Evolutionary conservation across 1,140 invertebrate species (phyloP).

Genomic region (Hormaphis cornu): DNA sequence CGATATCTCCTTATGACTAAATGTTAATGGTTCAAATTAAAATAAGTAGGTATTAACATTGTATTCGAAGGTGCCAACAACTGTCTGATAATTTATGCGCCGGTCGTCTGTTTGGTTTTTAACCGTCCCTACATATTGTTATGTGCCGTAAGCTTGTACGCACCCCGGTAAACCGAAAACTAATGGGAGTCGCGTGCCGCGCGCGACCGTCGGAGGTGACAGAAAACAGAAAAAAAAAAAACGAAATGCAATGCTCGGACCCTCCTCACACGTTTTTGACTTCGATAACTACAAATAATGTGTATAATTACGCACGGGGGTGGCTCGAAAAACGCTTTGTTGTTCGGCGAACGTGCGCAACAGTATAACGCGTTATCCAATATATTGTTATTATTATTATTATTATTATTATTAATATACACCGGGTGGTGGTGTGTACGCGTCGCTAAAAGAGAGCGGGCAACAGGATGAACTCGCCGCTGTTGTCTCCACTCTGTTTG

Average conservation of each 20-base stretch:
- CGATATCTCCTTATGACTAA: too few relatives aligned
- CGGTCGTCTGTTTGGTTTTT: not conserved
- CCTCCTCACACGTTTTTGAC: constrained; percentile 21
- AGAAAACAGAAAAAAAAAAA: not conserved
- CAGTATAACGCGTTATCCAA: too few relatives aligned
- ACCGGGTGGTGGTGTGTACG: not conserved
- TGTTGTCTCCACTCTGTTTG: constrained; percentile 1
- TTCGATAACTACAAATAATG: constrained; percentile 25
- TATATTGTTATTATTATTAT: too few relatives aligned
- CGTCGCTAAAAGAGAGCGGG: not conserved
- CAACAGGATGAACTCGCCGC: not conserved
- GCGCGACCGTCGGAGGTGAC: not conserved
- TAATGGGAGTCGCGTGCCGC: not conserved
- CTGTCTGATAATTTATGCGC: constrained; percentile 19
- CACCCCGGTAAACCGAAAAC: constrained; percentile 23
- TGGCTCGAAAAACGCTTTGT: constrained; percentile 3
- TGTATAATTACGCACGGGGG: constrained; percentile 7
- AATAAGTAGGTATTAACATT: not conserved
- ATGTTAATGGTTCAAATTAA: too few relatives aligned
- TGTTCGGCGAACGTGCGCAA: not conserved
- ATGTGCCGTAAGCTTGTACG: too few relatives aligned
- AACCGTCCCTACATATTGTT: too few relatives aligned
- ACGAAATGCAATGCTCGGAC: not conserved
- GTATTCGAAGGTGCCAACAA: not conserved
- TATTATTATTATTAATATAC: not conserved